Base-by-base conservation (phyloP, 2,113 vertebrate species). In the Odocoileus virginianus region DNA sequence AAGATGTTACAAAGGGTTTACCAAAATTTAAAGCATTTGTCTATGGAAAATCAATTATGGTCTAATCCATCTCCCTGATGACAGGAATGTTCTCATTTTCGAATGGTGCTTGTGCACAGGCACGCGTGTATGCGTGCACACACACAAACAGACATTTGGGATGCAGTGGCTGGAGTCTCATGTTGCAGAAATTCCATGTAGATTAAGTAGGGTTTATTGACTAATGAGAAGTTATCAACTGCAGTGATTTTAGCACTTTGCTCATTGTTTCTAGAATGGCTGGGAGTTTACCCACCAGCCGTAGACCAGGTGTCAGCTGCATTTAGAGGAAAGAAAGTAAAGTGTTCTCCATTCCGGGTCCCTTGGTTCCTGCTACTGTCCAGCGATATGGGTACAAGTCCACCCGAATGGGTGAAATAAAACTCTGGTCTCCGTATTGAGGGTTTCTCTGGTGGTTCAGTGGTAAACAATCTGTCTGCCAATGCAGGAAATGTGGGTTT, bases 31-130 rank as follows among this genome's bases (percentile, higher is more conserved):
- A 98, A 97, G 98, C 97, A 96, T 96, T 97, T 96, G 85, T 97
- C 97, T 97, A 92, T 95, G 96, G 95, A 98, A 98, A 98, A 98
- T 98, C 98, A 97, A 96, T 98, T 98, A 95, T 1, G 89, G 91
- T 78, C n/a, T 84, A 58, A 91, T 98, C 97, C 97, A 97, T 96
- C 93, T 98, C 93, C 91, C 81, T 87, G 90, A 78, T 27, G 3
- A 95, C 11, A 25, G 52, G 81, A 90, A 57, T 11, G 15, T 87
- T 79, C 97, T 94, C 12, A 28, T 92, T 94, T 93, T 94, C 43
- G 13, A 79, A 94, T 67, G n/a, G 14, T 0, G 1, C 6, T 6
- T 36, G 30, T 16, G 45, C 45, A n/a, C 1, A 33, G 36, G 45
- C 33, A 12, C 1, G 4, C 3, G 0, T 4, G 0, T 1, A 13